Evolutionary conservation across 1,140 invertebrate genomes (phyloP), one percentile per base, ranked within the genome.

Genomic region (Ephestia elutella): DNA sequence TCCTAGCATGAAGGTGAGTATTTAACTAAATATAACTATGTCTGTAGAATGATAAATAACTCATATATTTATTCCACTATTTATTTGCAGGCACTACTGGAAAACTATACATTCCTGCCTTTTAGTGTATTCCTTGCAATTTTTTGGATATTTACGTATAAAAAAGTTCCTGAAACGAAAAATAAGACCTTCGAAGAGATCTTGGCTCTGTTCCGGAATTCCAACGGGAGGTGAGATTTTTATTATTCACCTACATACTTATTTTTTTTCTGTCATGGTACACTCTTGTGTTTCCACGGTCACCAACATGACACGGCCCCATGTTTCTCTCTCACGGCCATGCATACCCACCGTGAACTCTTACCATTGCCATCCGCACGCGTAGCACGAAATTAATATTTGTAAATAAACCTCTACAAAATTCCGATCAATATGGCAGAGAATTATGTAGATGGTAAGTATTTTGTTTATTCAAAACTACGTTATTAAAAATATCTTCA

Each of bases 131-230:
- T 98, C 87, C 92, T 99, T 90, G 96, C 96, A 68, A 92, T 97
- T 87, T 99, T 98, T 91, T 97, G 96, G 95, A 94, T 97, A 89
- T 99, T 98, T 92, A 98, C 97, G 53, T 98, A 98, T 90, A 96
- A 96, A 90, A 96, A 96, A 92, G 97, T 99, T 82, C 98, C 98
- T 80, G 98, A 99, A 92, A 99, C 98, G 64, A 99, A 99, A 91
- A 98, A 98, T 89, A 98, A 97, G 91, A 98, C 97, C 65, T 98
- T 98, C 86, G 97, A 99, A 91, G 97, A 99, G 89, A 98, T 99
- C 82, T 91, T 96, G 79, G 95, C 95, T 67, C 90, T 97, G 73
- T 98, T 98, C 92, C 92, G 95, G 76, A 94, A 95, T 87, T 93
- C 93, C 75, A 95, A 95, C 86, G 94, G 93, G 90, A 95, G 95